Percentiles rank a stretch among this genome's conserved stretches.
These are phyloP conservation scores for Esox masquinongy DNA, from an alignment of 2,797 vertebrate genomes.

Conservation along the genomic window DNA sequence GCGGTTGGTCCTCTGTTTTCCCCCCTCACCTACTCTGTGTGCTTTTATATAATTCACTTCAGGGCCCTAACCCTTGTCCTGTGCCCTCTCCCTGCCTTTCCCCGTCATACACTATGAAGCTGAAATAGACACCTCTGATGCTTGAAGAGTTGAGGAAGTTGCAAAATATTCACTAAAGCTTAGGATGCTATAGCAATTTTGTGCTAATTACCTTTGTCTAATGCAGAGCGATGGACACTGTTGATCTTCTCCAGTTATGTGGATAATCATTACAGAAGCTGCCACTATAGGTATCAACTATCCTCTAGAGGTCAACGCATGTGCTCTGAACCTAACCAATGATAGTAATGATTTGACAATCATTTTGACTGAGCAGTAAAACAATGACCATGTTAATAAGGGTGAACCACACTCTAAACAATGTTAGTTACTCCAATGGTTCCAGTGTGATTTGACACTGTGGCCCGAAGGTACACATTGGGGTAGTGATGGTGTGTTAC, in stretches of 20 bases:
- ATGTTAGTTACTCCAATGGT: no score
- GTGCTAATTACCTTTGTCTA: background rate
- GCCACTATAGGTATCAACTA: conserved; percentile 1
- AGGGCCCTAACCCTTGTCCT: no score
- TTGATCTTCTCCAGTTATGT: background rate
- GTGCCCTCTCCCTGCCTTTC: no score
- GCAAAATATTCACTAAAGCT: background rate
- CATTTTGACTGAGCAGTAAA: background rate
- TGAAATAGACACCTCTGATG: background rate
- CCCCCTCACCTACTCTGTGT: no score
- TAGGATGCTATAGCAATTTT: background rate
- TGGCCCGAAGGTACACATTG: background rate
- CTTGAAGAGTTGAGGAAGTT: background rate
- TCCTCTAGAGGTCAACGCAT: background rate
- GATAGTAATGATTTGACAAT: background rate
- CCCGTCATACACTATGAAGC: background rate
- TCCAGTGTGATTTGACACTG: background rate
- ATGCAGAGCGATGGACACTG: background rate
- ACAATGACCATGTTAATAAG: background rate
- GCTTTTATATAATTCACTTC: no score
- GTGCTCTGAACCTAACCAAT: background rate
- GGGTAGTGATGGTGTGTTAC: background rate
- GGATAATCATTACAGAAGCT: background rate
- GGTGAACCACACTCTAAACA: background rate
- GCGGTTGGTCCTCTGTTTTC: no score